Base-by-base conservation (phyloP, 2,888 invertebrate genomes). In the Macroteleia sp. region DNA sequence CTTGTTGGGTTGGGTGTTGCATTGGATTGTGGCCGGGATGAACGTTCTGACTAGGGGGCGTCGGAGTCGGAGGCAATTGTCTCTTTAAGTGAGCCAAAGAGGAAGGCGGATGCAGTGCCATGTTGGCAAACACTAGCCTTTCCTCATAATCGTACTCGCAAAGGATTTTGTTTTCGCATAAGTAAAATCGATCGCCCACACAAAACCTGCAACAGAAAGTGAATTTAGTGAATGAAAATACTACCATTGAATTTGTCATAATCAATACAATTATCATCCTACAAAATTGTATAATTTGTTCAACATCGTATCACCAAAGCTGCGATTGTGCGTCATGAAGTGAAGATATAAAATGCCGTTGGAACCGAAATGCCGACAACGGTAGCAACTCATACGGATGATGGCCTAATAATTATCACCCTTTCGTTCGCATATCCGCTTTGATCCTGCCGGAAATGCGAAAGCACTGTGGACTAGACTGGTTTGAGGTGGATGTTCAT, bases 131-230 rank as follows among this genome's bases (percentile, higher is more conserved):
- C 87, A 97, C 96, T 92, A 97, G 94, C 86, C 97, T 92, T 92
- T 97, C 97, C 89, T 97, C 97, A 92, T 97, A 97, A 92, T 98
- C 97, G 92, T 97, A 97, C 92, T 97, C 97, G 93, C 97, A 98
- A 44, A 98, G 94, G 85, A 98, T 97, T 93, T 97, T 97, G 93
- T 97, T 97, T 93, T 97, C 97, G 92, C 96, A 97, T 87, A 97
- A 93, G 92, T 97, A 98, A 92, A 97, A 98, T 87, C 96, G 94
- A 92, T 98, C 98, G 22, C 98, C 98, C 48, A 98, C 97, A 92
- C 98, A 98, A 93, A 98, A 98, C 94, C 98, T 97, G 92, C 9
- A 88, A 89, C 96, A 46, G n/a, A 97, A 96, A 96, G 98, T 97
- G 90, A 10, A 12, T 44, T 97, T 97, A 79, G 98, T 98, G 91